These are phyloP conservation scores for Pseudomyrmex concolor DNA, from an alignment of 1,140 invertebrate genomes.

Conservation along the genomic window DNA sequence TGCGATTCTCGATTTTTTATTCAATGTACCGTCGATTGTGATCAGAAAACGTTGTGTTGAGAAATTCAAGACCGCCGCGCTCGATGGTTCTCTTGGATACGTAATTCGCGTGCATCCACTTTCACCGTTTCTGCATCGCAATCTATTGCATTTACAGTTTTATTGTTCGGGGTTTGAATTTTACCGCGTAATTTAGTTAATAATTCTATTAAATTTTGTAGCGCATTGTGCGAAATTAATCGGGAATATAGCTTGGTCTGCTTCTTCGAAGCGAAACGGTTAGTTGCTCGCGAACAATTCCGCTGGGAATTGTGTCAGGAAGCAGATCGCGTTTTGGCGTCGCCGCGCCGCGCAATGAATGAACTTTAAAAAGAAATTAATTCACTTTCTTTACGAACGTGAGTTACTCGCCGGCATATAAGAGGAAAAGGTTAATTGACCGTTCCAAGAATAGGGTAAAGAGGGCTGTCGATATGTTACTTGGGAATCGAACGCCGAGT, in stretches of 20 bases:
- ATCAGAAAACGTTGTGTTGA: not conserved
- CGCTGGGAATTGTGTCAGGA: conserved; percentile 29
- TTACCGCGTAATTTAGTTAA: not conserved
- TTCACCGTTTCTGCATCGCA: not conserved
- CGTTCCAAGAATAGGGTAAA: conserved; percentile 59
- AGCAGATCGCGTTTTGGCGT: conserved; percentile 1
- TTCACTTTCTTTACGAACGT: conserved; percentile 43
- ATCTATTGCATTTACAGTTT: not conserved
- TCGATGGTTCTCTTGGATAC: no score
- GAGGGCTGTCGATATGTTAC: conserved; percentile 57
- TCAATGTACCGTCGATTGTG: not conserved
- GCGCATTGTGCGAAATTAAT: not conserved
- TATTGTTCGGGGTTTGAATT: not conserved
- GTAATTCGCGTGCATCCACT: not conserved
- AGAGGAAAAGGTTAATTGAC: conserved; percentile 73
- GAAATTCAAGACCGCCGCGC: no score
- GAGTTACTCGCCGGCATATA: conserved; percentile 33
- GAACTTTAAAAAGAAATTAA: conserved; percentile 51
- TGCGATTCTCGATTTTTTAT: not conserved
- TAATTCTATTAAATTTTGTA: not conserved
- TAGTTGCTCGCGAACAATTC: not conserved
- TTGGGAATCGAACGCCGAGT: conserved; percentile 50
- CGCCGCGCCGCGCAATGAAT: conserved; percentile 20
- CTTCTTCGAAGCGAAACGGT: conserved; percentile 2
- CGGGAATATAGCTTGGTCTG: not conserved